Evolutionary conservation across 2,888 invertebrate species (phyloP).

Genomic region (Dynastes hyllus): DNA sequence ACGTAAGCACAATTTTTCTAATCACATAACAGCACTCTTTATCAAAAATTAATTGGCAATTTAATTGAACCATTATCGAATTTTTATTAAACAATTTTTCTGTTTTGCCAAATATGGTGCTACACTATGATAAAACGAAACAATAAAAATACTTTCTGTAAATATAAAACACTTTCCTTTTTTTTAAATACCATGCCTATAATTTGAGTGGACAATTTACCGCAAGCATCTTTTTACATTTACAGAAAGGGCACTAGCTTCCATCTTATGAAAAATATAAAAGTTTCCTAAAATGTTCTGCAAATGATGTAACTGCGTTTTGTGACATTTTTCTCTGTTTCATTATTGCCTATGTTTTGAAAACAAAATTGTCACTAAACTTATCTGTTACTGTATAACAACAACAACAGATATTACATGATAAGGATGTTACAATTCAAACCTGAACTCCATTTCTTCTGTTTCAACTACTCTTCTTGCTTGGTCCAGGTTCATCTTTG

Average conservation of each 20-base stretch:
- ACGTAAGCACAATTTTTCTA: background rate
- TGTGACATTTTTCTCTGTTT: background rate
- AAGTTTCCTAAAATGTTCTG: background rate
- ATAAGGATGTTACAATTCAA: slow-evolving; percentile 29
- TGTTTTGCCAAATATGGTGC: background rate
- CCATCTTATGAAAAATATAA: slow-evolving; percentile 5
- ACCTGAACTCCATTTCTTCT: slow-evolving; percentile 3
- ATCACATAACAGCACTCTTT: background rate
- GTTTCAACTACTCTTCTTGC: slow-evolving; percentile 63
- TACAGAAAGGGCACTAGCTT: background rate
- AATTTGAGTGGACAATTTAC: background rate
- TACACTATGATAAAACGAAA: background rate
- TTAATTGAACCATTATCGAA: background rate
- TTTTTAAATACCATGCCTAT: background rate
- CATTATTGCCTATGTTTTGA: background rate
- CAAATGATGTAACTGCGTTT: background rate
- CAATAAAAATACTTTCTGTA: background rate
- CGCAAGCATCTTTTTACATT: background rate
- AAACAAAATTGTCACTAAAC: slow-evolving; percentile 17
- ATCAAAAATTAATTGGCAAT: background rate
- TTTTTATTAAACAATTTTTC: background rate
- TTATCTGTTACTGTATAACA: slow-evolving; percentile 13
- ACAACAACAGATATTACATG: slow-evolving; percentile 9
- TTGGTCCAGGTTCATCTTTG: slow-evolving; percentile 58
- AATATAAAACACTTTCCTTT: background rate